A percentile compares a stretch with the other conserved stretches of the same genome.
phyloP scores from a whole-genome alignment of 2,113 vertebrate species.

The Stegastes partitus region DNA sequence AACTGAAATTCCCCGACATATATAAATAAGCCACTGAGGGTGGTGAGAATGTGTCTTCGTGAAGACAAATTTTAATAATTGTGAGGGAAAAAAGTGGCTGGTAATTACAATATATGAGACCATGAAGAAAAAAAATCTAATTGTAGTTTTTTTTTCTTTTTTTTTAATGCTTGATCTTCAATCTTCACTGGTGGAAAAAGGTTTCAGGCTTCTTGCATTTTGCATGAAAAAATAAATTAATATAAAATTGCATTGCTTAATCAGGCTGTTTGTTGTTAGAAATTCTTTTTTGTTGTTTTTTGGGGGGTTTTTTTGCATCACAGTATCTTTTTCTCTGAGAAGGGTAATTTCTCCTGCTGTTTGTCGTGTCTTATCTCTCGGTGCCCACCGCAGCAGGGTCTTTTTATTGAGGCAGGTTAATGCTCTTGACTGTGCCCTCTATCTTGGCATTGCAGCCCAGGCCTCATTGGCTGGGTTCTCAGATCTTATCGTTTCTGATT shows the following conservation, averaged over 20 bases:
- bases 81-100: neutral
- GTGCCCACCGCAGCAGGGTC: neutral
- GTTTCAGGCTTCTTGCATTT: neutral
- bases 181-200: neutral
- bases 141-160: neutral
- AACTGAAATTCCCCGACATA: conserved; percentile 23
- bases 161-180: neutral
- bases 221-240: conserved; percentile 13
- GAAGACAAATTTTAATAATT: neutral
- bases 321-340: conserved; percentile 22
- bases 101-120: neutral
- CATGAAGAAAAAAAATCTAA: neutral
- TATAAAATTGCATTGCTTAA: neutral
- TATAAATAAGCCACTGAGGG: conserved; percentile 50
- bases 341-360: conserved; percentile 45
- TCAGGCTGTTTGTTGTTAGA: neutral
- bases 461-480: conserved; percentile 34
- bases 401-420: conserved; percentile 58
- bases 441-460: conserved; percentile 53
- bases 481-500: conserved; percentile 58
- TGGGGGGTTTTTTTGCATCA: too few relatives aligned
- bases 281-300: conserved; percentile 4
- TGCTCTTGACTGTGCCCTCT: conserved; percentile 44
- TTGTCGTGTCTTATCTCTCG: conserved; percentile 60
- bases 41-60: neutral